Base-by-base conservation (phyloP, 2,888 invertebrate species). In the Ichneumoninae sp. region DNA sequence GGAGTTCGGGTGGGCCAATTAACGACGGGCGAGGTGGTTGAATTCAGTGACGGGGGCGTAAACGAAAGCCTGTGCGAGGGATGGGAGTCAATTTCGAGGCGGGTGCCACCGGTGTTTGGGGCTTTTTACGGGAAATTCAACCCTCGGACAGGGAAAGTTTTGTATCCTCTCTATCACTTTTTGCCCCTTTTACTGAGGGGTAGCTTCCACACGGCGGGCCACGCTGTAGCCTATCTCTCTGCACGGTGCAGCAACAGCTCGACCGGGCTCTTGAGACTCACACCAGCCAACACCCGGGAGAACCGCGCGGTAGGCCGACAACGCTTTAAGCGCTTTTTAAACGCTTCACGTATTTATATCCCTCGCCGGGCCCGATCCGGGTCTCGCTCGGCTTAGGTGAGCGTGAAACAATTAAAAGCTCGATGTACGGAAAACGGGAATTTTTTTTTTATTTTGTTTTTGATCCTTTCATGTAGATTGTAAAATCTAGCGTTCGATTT, bases 261-360 rank as follows among this genome's bases (percentile, higher is more conserved):
- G 50, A 66, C 44, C 66, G 33, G 78, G 68, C 74, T 65, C 50
- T 19, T 54, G 60, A 30, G 79, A 72, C 79, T 80, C 79, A 57
- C 65, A 72, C 79, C 72, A 66, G 19, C 77, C 44, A 16, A 30
- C 30, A 57, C 50, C 60, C 50, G 62, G 68, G 44, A 77, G 74
- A 71, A 71, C 71, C 72, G 69, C 68, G 78, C 60, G 79, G 81
- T 78, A 60, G 84, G 52, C 86, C 83, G 80, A 86, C 85, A 86
- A 82, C 78, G 86, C 86, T 87, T 78, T 87, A 86, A 87, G 87
- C 86, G 86, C 86, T 87, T 87, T 87, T 87, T 87, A 87, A 87
- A 87, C 84, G 86, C 82, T 87, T 83, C 76, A 60, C 84, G 87
- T 86, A 87, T 86, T 86, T 87, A 87, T 86, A 85, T 83, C 82